Evolutionary conservation across 2,888 invertebrate genomes (phyloP).

Genomic region (Trichacis sp.): DNA sequence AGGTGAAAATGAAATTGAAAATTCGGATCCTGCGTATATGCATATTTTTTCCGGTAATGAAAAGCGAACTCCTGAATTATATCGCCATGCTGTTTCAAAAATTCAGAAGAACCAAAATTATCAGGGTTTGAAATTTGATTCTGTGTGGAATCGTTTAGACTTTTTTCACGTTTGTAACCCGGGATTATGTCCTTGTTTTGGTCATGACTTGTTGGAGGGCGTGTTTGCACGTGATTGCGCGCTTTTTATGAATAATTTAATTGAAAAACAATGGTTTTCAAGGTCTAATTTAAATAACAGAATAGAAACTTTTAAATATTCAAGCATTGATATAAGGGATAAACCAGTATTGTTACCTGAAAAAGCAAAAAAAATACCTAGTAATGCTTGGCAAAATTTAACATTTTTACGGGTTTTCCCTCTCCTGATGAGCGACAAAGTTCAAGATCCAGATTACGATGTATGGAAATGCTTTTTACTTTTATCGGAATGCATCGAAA

Average conservation of each 20-base stretch:
- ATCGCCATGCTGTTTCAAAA: background rate
- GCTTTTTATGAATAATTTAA: conserved; percentile 19
- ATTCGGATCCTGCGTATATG: no score
- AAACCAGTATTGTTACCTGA: conserved; percentile 9
- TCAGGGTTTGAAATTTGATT: conserved; percentile 29
- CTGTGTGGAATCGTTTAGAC: conserved; percentile 17
- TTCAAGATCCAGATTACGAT: conserved; percentile 4
- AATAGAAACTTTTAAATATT: conserved; percentile 14
- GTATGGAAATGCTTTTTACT: background rate
- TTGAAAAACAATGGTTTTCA: conserved; percentile 19
- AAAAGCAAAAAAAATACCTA: conserved; percentile 8
- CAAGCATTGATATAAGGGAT: conserved; percentile 15
- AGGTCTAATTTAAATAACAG: conserved; percentile 11
- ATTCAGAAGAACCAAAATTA: background rate
- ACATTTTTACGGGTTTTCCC: conserved; percentile 25
- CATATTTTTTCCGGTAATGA: no score
- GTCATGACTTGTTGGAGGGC: conserved; percentile 23
- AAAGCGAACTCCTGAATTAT: background rate
- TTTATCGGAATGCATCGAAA: conserved; percentile 6
- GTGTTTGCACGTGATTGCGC: conserved; percentile 17
- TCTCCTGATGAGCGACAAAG: conserved; percentile 19
- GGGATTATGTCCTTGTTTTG: conserved; percentile 24
- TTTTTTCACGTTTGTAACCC: conserved; percentile 17
- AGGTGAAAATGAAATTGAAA: no score
- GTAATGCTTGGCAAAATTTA: conserved; percentile 29